These are phyloP conservation scores for Centropyge bicolor DNA, from an alignment of 2,797 vertebrate species.

Conservation along the genomic window DNA sequence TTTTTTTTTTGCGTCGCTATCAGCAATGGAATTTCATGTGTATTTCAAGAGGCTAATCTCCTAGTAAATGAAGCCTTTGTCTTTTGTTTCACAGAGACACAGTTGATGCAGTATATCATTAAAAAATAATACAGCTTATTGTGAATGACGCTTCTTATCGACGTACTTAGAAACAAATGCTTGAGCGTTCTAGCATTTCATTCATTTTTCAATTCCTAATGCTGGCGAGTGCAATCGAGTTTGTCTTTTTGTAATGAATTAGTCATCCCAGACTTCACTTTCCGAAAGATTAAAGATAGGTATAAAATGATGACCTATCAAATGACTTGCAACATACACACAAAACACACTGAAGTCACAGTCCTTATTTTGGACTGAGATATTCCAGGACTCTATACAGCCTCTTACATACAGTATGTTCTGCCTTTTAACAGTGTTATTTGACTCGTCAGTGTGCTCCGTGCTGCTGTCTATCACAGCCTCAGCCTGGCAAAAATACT, in stretches of 20 bases:
- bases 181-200: background rate
- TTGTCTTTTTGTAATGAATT: background rate
- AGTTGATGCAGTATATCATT: slow-evolving; percentile 7
- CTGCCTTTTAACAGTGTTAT: slow-evolving; percentile 24
- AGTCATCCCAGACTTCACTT: background rate
- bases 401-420: slow-evolving; percentile 21
- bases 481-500: slow-evolving; percentile 72
- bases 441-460: slow-evolving; percentile 51
- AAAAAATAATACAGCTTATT: slow-evolving; percentile 1
- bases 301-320: background rate
- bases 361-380: background rate
- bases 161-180: background rate
- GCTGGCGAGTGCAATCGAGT: background rate
- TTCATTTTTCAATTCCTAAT: background rate
- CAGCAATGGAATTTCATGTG: background rate
- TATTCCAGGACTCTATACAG: background rate
- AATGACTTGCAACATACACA: background rate
- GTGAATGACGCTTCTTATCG: slow-evolving; percentile 9
- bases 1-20: slow-evolving; percentile 13
- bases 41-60: slow-evolving; percentile 11
- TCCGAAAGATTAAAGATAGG: background rate
- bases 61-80: slow-evolving; percentile 3
- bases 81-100: slow-evolving; percentile 10
- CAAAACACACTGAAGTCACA: background rate
- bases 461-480: slow-evolving; percentile 64